Conservation (phyloP, 2,888 invertebrate genomes). For the Perizoma flavofasciatum region DNA sequence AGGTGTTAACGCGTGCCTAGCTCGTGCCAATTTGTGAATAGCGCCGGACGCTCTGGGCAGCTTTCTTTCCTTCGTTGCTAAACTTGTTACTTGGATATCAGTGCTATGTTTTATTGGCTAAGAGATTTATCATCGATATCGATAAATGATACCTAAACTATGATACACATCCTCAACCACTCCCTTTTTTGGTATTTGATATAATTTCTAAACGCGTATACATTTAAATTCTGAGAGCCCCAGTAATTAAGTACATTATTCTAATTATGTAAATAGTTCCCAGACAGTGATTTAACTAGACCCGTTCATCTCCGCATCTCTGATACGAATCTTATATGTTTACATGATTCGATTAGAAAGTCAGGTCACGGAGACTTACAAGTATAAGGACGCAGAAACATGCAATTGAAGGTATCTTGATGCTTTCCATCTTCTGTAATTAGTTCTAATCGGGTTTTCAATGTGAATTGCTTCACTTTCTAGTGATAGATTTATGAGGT, state of each 20-base stretch:
- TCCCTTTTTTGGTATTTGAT: constrained; percentile 28
- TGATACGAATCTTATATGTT: constrained; percentile 42
- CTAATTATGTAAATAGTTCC: constrained; percentile 38
- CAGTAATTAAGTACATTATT: constrained; percentile 36
- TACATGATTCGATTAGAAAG: constrained; percentile 44
- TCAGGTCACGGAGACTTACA: constrained; percentile 39
- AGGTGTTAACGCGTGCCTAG: constrained; percentile 69
- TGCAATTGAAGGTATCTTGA: constrained; percentile 35
- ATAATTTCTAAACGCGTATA: constrained; percentile 26
- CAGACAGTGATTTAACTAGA: constrained; percentile 40
- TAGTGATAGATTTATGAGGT: constrained; percentile 42
- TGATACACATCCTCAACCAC: constrained; percentile 20
- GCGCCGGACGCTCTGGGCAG: constrained; percentile 77
- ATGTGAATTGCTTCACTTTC: constrained; percentile 36
- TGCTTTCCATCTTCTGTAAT: constrained; percentile 36
- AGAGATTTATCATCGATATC: constrained; percentile 57
- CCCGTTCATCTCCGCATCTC: constrained; percentile 38
- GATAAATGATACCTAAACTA: constrained; percentile 39
- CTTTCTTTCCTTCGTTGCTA: constrained; percentile 81
- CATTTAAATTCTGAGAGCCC: constrained; percentile 30
- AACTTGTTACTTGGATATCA: constrained; percentile 79
- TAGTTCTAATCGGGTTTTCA: constrained; percentile 39
- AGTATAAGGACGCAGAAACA: constrained; percentile 37
- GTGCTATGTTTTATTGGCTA: constrained; percentile 60
- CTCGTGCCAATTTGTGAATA: constrained; percentile 83